Evolutionary conservation across 2,797 vertebrate genomes (phyloP), one percentile per base, ranked within the genome.

Genomic region (Crypturellus tataupa): DNA sequence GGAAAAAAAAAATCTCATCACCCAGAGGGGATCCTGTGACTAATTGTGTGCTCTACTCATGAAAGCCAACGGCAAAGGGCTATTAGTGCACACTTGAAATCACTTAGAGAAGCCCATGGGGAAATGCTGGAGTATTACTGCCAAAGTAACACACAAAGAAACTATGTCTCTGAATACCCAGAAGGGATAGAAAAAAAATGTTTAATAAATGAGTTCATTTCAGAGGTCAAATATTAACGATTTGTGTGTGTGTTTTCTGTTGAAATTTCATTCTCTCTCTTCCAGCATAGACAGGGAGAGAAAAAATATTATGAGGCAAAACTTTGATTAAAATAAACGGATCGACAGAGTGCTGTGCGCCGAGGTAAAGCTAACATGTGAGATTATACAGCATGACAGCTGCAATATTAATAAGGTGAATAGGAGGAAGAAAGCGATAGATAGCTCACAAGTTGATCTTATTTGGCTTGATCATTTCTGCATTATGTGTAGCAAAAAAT

Each of bases 351-450:
- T 86, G 82, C 65, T 70, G 63, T 1, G 6, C 77, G 92, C 56
- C 46, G 1, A 75, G 46, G 80, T 89, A 91, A 93, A 93, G 91
- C 80, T 78, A 93, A 95, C 14, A 13, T 60, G 23, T 71, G 87
- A 89, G 90, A 87, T 96, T 96, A 96, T 82, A 37, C 72, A 90
- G 78, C 73, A 42, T 0, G 63, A 89, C 94, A 97, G 89, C 77
- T 95, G 90, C 93, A 97, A 96, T 96, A 96, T 96, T 97, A 97
- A 95, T 95, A 93, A 95, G 93, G 81, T 77, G 75, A 93, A 95
- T 59, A 72, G 63, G 63, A 92, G 31, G 25, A 20, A 39, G 63
- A 83, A 68, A 65, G 87, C 42, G 67, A 89, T 84, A 81, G 72
- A 92, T 89, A 87, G 53, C n/a, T 87, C 78, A 53, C 73, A 82